phyloP scores from a whole-genome alignment of 2,113 vertebrate genomes.

The Xiphias gladius region DNA sequence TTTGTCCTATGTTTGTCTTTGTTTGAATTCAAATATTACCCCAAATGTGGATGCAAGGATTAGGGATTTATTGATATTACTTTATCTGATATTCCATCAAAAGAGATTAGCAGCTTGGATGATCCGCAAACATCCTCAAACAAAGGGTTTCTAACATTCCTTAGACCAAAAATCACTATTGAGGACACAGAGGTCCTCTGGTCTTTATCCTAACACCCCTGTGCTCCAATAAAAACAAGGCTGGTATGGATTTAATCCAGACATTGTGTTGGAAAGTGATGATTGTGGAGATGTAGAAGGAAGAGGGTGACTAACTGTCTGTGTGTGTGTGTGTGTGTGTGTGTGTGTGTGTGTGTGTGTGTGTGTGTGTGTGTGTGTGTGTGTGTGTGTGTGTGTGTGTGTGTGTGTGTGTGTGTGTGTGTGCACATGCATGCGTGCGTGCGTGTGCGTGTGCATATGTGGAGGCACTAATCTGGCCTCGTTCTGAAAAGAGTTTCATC shows the following conservation, averaged over 20 bases:
- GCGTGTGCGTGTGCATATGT: slow-evolving; percentile 37
- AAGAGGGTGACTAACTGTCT: slow-evolving; percentile 4
- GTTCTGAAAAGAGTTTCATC: slow-evolving; percentile 59
- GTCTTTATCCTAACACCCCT: slow-evolving; percentile 37
- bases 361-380: slow-evolving; percentile 40
- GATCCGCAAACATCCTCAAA: slow-evolving; percentile 29
- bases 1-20: not conserved
- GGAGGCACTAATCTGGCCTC: slow-evolving; percentile 59
- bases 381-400: too few relatives aligned
- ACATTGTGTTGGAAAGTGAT: slow-evolving; percentile 56
- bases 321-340: slow-evolving; percentile 16
- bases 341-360: slow-evolving; percentile 1
- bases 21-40: not conserved
- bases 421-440: too few relatives aligned
- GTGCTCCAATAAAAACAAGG: slow-evolving; percentile 45
- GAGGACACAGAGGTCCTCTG: not conserved
- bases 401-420: slow-evolving; percentile 37
- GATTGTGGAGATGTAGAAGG: slow-evolving; percentile 4
- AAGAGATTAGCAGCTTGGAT: slow-evolving; percentile 32
- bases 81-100: slow-evolving; percentile 18
- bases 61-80: slow-evolving; percentile 32
- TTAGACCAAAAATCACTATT: slow-evolving; percentile 3
- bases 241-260: slow-evolving; percentile 45
- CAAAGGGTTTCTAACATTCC: slow-evolving; percentile 10
- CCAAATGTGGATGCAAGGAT: slow-evolving; percentile 12